phyloP scores from a whole-genome alignment of 2,797 vertebrate genomes.

The Champsocephalus esox region DNA sequence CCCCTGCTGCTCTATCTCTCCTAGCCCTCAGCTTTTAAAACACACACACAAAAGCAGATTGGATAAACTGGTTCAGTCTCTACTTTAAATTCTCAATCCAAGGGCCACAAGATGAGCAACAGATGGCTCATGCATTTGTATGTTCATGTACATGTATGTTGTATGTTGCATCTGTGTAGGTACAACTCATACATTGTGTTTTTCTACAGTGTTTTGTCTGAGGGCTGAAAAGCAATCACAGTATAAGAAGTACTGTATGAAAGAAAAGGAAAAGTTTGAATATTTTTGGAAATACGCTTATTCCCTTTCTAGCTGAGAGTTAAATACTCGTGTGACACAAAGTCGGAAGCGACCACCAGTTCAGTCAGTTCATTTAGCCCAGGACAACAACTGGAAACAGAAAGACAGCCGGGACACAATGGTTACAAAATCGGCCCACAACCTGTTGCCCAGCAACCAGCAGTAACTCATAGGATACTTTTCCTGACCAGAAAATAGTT shows the following conservation, averaged over 20 bases:
- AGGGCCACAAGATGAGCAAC: slow-evolving; percentile 31
- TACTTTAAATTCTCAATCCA: slow-evolving; percentile 41
- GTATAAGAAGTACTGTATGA: background rate
- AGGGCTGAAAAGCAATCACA: background rate
- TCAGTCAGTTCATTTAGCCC: background rate
- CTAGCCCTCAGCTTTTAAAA: slow-evolving; percentile 22
- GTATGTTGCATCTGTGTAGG: slow-evolving; percentile 9
- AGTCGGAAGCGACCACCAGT: background rate
- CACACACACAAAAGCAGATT: slow-evolving; percentile 1
- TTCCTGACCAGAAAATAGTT: too few species aligned
- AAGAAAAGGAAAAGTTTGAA: background rate
- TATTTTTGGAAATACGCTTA: background rate
- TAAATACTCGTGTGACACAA: background rate
- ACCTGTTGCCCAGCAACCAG: slow-evolving; percentile 15
- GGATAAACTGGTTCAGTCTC: slow-evolving; percentile 30
- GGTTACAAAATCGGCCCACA: background rate
- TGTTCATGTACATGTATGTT: slow-evolving; percentile 8
- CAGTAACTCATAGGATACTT: background rate
- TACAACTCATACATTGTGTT: slow-evolving; percentile 15
- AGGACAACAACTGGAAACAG: background rate
- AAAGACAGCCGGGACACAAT: background rate
- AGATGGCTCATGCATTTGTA: slow-evolving; percentile 42
- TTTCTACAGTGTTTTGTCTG: slow-evolving; percentile 5
- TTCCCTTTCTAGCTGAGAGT: background rate
- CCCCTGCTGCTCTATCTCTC: slow-evolving; percentile 23